Evolutionary conservation across 2,888 invertebrate species (phyloP).

Genomic region (Parochlus steinenii): DNA sequence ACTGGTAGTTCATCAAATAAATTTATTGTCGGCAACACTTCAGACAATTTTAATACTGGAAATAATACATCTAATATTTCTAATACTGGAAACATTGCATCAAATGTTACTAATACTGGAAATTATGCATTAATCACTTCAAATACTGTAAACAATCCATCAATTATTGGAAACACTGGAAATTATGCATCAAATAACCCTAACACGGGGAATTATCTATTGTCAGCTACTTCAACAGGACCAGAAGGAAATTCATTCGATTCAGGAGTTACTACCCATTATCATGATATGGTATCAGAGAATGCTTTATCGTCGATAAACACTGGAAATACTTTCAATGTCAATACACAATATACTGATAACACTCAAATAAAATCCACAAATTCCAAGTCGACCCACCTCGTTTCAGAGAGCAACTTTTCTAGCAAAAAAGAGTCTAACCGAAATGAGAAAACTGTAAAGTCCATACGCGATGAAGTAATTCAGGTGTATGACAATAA

Average conservation of each 20-base stretch:
- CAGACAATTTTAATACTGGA: background rate
- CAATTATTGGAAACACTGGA: no score
- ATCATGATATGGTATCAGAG: background rate
- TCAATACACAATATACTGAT: slow-evolving; percentile 6
- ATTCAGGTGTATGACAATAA: slow-evolving; percentile 29
- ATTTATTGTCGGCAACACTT: background rate
- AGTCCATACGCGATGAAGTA: slow-evolving; percentile 12
- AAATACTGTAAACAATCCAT: background rate
- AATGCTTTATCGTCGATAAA: background rate
- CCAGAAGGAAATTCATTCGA: background rate
- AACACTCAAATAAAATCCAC: slow-evolving; percentile 11
- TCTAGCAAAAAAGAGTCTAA: slow-evolving; percentile 9
- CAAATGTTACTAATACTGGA: background rate
- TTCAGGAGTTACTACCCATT: background rate
- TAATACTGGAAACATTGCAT: no score
- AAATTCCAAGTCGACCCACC: slow-evolving; percentile 10
- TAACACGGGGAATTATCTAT: background rate
- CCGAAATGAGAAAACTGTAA: slow-evolving; percentile 11
- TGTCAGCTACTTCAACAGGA: background rate
- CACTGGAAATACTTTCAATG: slow-evolving; percentile 3
- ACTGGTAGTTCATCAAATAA: slow-evolving; percentile 13
- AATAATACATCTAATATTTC: background rate
- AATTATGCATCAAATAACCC: slow-evolving; percentile 1
- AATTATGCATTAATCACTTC: slow-evolving; percentile 7
- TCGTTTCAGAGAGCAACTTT: slow-evolving; percentile 10